phyloP scores from a whole-genome alignment of 2,888 invertebrate species.

The Athripsodes cinereus region DNA sequence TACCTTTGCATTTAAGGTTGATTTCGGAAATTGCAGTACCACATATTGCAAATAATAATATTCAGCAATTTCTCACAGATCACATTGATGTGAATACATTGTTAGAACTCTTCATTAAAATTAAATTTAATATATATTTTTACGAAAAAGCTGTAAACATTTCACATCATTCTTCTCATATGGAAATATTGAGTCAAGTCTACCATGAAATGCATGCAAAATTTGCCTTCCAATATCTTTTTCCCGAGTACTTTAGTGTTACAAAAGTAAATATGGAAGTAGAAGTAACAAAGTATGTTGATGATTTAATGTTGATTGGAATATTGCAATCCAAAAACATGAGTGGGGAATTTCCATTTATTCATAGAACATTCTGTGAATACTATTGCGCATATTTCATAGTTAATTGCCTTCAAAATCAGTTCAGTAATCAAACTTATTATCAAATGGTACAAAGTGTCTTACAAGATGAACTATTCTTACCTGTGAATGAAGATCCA shows the following conservation, averaged over 20 bases:
- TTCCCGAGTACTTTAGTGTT: background rate
- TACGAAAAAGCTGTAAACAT: background rate
- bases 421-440: background rate
- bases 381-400: background rate
- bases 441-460: background rate
- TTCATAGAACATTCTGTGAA: background rate
- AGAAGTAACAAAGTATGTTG: background rate
- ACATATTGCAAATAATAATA: background rate
- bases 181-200: background rate
- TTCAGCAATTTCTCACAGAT: background rate
- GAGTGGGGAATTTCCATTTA: background rate
- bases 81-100: background rate
- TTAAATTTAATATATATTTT: background rate
- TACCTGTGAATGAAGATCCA: background rate
- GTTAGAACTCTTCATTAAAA: background rate
- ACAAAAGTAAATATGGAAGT: background rate
- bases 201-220: background rate
- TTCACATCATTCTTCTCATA: background rate
- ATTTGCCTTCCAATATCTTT: background rate
- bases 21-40: background rate
- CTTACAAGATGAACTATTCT: background rate
- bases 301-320: background rate
- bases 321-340: background rate
- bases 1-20: background rate
- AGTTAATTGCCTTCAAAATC: background rate